Evolutionary conservation across 1,140 invertebrate genomes (phyloP).

Genomic region (Drosophila neocordata): DNA sequence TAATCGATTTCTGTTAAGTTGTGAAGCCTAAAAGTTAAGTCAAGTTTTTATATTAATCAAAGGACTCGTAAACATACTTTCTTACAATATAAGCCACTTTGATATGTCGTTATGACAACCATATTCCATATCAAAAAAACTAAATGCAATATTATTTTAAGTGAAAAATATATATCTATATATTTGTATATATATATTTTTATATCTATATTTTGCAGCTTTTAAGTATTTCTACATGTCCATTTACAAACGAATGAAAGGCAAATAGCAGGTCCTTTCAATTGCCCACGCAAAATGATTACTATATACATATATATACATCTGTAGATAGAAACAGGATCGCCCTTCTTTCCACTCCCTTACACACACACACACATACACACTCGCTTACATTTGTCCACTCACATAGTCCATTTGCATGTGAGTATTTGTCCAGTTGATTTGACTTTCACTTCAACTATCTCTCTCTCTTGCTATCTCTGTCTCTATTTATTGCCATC

Average conservation of each 20-base stretch:
- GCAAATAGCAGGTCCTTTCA: slow-evolving; percentile 42
- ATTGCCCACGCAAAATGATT: slow-evolving; percentile 7
- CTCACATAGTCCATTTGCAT: slow-evolving; percentile 20
- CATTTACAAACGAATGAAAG: background rate
- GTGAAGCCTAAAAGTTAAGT: too few relatives aligned
- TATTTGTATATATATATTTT: background rate
- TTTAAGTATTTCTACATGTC: background rate
- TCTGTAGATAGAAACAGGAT: too few relatives aligned
- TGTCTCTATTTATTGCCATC: background rate
- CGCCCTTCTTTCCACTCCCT: background rate
- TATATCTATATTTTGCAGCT: background rate
- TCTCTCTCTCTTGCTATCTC: background rate
- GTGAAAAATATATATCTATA: background rate
- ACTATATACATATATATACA: background rate
- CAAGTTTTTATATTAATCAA: too few relatives aligned
- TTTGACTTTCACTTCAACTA: slow-evolving; percentile 13
- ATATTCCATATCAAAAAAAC: background rate
- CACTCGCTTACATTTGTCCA: background rate
- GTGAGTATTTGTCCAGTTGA: slow-evolving; percentile 50
- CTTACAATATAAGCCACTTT: too few relatives aligned
- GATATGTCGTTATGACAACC: too few relatives aligned
- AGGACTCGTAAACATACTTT: too few relatives aligned
- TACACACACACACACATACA: slow-evolving; percentile 1
- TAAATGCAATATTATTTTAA: background rate
- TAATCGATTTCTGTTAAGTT: too few relatives aligned